Conservation (phyloP, 2,888 invertebrate genomes). For the Resseliella maxima region DNA sequence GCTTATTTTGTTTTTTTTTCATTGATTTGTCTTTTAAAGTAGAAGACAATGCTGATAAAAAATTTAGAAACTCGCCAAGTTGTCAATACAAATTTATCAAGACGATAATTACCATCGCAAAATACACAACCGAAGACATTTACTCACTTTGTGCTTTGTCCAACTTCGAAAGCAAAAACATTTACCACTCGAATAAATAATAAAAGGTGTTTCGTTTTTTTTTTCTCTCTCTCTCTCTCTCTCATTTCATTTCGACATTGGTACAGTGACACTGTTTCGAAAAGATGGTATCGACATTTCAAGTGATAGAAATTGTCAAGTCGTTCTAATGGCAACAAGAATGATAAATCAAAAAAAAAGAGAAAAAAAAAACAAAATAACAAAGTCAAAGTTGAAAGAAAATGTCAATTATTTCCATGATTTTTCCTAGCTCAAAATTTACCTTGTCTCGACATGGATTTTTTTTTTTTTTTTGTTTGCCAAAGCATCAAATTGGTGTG, state of each 20-base stretch:
- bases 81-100: conserved; percentile 57
- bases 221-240: no score
- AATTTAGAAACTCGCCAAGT: conserved; percentile 57
- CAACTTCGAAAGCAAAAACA: not conserved
- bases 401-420: conserved; percentile 36
- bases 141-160: no score
- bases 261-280: conserved; percentile 43
- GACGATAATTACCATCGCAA: conserved; percentile 54
- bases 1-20: not conserved
- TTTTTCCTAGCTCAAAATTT: conserved; percentile 28
- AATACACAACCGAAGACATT: conserved; percentile 1
- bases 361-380: not conserved
- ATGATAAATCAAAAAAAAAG: not conserved
- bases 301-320: not conserved
- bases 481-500: not conserved
- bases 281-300: not conserved
- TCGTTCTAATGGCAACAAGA: not conserved
- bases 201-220: no score
- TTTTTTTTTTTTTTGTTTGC: not conserved
- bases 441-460: not conserved
- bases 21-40: conserved; percentile 18
- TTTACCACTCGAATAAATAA: no score
- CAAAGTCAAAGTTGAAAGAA: conserved; percentile 20
- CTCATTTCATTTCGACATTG: not conserved
- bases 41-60: conserved; percentile 55